Base-by-base conservation (phyloP, 2,113 vertebrate species). In the Morone saxatilis region DNA sequence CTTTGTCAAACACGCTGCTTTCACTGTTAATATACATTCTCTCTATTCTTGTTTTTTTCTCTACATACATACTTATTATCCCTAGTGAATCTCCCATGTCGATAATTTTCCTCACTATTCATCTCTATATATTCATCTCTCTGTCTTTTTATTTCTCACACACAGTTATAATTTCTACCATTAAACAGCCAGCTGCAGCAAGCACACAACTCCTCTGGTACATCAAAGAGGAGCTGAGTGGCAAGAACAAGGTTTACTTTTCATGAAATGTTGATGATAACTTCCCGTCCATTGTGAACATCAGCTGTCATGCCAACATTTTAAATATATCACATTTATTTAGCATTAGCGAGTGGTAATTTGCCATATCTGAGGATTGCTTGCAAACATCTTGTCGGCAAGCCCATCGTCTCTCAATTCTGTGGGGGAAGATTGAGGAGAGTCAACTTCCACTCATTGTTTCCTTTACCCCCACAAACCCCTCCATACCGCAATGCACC, bases 371-470 rank as follows among this genome's bases (percentile, higher is more conserved):
- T 71, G 65, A 88, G 83, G 81, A 78, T 85, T 85, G 88, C 85
- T 89, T 41, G 76, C 92, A 82, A 91, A 87, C 88, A 87, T 89
- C 76, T 91, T 90, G 86, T 83, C 16, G 25, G 72, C 79, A 70
- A 83, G 76, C 63, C 7, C 50, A 76, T 82, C 69, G 25, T 68
- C 53, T 63, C 65, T 54, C 61, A 38, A 54, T 77, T 80, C 74
- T 43, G 76, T 16, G 45, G 63, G 40, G 76, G 61, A 72, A 78
- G 86, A 87, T 74, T 73, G 74, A 90, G 73, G 59, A 76, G 70
- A 87, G 82, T 84, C 57, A 85, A 88, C 85, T 88, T 92, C 75
- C 12, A 16, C 69, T 45, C 53, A 85, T 92, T 95, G 88, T 94
- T 88, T 79, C 75, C 71, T 79, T 86, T 71, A n/a, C 38, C 36